Conservation (phyloP, 2,797 vertebrate species). For the Amblyraja radiata region DNA sequence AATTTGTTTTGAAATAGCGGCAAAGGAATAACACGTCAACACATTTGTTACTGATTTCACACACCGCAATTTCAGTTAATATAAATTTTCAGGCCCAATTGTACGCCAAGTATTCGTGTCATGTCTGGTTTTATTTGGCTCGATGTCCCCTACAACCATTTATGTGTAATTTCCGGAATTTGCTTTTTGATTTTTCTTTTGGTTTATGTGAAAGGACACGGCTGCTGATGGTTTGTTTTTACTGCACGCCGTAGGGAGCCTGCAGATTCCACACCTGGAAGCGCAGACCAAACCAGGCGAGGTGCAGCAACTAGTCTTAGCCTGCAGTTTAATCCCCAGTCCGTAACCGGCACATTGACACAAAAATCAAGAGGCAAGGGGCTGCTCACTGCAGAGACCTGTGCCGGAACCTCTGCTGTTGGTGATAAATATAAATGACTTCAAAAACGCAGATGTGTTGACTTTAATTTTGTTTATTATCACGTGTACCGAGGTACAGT, state of each 20-base stretch:
- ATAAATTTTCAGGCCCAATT: slow-evolving; percentile 25
- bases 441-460: no score
- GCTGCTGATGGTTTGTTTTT: background rate
- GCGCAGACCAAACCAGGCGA: background rate
- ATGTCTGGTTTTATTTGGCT: slow-evolving; percentile 34
- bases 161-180: slow-evolving; percentile 32
- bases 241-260: background rate
- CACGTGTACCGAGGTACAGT: no score
- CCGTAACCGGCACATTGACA: background rate
- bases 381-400: no score
- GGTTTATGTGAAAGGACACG: slow-evolving; percentile 16
- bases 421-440: no score
- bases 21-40: slow-evolving; percentile 6
- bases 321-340: background rate
- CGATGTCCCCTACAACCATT: background rate
- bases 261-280: slow-evolving; percentile 24
- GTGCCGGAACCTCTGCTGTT: no score
- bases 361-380: background rate
- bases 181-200: background rate
- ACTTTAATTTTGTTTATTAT: no score
- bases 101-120: slow-evolving; percentile 12
- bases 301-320: background rate
- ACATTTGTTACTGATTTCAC: slow-evolving; percentile 33
- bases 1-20: background rate
- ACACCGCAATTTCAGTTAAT: background rate